These are phyloP conservation scores for Drosophila littoralis DNA, from an alignment of 1,140 invertebrate species.

Conservation along the genomic window DNA sequence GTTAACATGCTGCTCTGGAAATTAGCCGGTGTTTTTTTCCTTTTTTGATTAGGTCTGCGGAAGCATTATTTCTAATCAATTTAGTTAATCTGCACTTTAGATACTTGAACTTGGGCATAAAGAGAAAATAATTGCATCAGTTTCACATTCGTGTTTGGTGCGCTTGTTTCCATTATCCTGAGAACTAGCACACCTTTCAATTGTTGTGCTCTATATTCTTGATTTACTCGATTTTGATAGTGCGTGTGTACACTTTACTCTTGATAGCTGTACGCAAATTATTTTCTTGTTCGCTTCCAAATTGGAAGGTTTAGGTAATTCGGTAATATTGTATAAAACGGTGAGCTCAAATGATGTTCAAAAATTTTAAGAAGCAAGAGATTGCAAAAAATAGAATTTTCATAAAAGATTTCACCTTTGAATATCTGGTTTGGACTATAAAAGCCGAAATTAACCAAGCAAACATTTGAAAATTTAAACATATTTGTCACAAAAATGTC, in stretches of 20 bases:
- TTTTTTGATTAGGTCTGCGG: constrained; percentile 43
- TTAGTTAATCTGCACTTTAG: constrained; percentile 36
- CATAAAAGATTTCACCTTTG: too few species aligned
- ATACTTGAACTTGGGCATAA: constrained; percentile 34
- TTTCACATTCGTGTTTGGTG: constrained; percentile 70
- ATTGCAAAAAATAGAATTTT: too few species aligned
- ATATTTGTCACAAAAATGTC: too few species aligned
- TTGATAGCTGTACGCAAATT: not conserved
- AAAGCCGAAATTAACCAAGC: too few species aligned
- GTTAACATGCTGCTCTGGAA: constrained; percentile 32
- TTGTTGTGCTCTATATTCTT: not conserved
- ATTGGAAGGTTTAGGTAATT: too few species aligned
- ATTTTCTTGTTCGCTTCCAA: too few species aligned
- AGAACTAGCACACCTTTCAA: constrained; percentile 64
- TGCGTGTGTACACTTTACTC: not conserved
- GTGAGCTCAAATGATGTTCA: too few species aligned
- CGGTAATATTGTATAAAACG: too few species aligned
- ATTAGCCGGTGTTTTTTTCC: constrained; percentile 37
- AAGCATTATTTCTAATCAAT: constrained; percentile 49
- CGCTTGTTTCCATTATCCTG: constrained; percentile 44
- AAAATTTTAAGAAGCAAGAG: too few species aligned
- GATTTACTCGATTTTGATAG: constrained; percentile 4
- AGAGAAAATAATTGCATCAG: constrained; percentile 70
- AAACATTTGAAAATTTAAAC: too few species aligned
- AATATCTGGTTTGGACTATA: too few species aligned